Percentiles rank a stretch among this genome's conserved stretches.
Conservation (phyloP, 2,797 vertebrate species). For the Bradypodion pumilum region DNA sequence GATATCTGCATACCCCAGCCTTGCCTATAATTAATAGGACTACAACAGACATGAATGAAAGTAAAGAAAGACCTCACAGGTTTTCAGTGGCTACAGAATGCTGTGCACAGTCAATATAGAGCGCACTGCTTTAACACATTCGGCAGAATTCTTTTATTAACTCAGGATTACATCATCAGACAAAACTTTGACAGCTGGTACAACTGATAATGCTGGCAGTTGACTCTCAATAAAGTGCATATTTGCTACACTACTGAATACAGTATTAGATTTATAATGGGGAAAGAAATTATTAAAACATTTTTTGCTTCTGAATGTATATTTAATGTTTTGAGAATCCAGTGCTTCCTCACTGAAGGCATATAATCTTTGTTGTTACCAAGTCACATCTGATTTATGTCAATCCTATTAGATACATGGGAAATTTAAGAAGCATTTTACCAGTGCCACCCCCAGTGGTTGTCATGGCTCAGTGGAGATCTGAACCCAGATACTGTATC, state of each 20-base stretch:
- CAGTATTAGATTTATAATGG: background rate
- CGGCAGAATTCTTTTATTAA: background rate
- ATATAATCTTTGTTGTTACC: background rate
- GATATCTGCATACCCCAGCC: too few relatives aligned
- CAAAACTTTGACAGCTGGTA: conserved; percentile 21
- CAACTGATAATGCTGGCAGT: conserved; percentile 16
- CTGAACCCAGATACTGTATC: too few relatives aligned
- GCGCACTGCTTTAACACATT: accelerated
- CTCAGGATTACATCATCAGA: background rate
- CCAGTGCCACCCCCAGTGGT: too few relatives aligned
- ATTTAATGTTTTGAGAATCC: background rate
- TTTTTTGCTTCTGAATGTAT: background rate
- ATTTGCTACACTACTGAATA: background rate
- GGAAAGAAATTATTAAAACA: conserved; percentile 8
- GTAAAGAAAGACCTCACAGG: background rate
- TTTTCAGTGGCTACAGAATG: background rate
- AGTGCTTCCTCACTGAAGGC: conserved; percentile 3
- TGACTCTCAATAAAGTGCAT: background rate
- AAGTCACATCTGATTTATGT: too few relatives aligned
- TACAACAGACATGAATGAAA: background rate
- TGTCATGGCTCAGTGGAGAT: too few relatives aligned
- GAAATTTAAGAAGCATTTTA: too few relatives aligned
- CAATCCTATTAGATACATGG: too few relatives aligned
- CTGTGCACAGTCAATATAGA: background rate
- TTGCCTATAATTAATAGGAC: too few relatives aligned